phyloP scores from a whole-genome alignment of 2,888 invertebrate species.

The Synanthedon vespiformis region DNA sequence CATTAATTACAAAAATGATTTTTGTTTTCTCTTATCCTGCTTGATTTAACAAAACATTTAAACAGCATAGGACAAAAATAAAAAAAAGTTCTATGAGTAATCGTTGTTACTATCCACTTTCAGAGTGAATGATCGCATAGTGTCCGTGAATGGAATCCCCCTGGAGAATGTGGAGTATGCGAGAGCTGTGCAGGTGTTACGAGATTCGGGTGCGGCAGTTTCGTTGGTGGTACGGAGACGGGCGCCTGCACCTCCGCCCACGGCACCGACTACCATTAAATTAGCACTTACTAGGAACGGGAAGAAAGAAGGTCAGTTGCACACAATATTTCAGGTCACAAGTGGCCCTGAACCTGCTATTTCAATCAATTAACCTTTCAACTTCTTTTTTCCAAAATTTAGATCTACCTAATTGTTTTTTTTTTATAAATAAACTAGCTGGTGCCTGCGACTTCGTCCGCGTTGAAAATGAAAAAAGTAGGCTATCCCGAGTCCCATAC shows the following conservation, averaged over 20 bases:
- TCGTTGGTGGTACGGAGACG: constrained; percentile 89
- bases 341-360: not conserved
- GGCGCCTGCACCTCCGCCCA: constrained; percentile 69
- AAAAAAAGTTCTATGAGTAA: too few relatives aligned
- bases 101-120: constrained; percentile 5
- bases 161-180: constrained; percentile 98
- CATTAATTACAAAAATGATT: too few relatives aligned
- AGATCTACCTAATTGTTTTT: not conserved
- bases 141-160: constrained; percentile 95
- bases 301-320: constrained; percentile 88
- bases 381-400: not conserved
- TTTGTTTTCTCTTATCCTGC: too few relatives aligned
- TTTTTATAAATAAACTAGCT: too few relatives aligned
- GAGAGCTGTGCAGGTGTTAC: constrained; percentile 89
- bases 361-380: not conserved
- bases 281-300: constrained; percentile 90
- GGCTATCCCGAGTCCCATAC: too few relatives aligned
- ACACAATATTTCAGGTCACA: constrained; percentile 7
- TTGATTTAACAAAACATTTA: too few relatives aligned
- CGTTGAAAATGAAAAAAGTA: too few relatives aligned
- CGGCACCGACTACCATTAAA: constrained; percentile 75
- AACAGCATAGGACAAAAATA: too few relatives aligned
- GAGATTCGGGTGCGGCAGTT: constrained; percentile 91
- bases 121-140: constrained; percentile 97
- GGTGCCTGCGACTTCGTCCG: too few relatives aligned